Conservation (phyloP, 2,888 invertebrate genomes). For the Arenicola marina region DNA sequence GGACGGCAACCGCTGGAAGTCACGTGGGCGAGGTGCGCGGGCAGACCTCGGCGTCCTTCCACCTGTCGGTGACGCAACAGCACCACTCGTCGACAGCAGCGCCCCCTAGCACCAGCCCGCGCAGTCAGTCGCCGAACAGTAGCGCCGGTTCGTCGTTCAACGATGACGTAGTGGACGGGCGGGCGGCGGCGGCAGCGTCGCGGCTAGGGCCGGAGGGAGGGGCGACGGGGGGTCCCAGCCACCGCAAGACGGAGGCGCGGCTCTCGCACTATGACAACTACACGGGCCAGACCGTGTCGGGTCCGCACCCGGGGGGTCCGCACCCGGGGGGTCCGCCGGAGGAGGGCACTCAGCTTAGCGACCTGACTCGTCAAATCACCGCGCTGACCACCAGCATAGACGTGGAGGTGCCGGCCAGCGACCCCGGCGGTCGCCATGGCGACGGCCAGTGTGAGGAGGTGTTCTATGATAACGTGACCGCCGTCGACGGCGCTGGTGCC, state of each 20-base stretch:
- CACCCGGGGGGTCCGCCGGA: background rate
- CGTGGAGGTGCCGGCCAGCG: background rate
- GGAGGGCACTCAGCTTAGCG: no score
- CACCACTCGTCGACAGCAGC: no score
- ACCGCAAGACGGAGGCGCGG: background rate
- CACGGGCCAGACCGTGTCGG: background rate
- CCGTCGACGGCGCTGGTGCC: background rate
- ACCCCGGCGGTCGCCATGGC: background rate
- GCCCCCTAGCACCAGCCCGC: no score
- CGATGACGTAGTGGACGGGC: conserved; percentile 67
- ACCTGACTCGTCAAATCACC: no score
- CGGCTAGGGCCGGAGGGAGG: background rate
- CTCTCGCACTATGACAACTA: conserved; percentile 21
- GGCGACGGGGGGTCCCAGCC: background rate
- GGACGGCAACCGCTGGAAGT: no score
- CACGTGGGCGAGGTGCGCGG: no score
- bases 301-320: background rate
- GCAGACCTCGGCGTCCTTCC: no score
- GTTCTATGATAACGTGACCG: background rate
- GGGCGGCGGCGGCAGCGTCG: background rate
- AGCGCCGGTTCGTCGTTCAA: conserved; percentile 87
- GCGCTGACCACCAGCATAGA: background rate
- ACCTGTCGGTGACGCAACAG: no score
- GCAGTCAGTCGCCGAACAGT: conserved; percentile 67
- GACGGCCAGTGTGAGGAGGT: background rate